Conservation (phyloP, 2,888 invertebrate species). For the Zeuzera pyrina region DNA sequence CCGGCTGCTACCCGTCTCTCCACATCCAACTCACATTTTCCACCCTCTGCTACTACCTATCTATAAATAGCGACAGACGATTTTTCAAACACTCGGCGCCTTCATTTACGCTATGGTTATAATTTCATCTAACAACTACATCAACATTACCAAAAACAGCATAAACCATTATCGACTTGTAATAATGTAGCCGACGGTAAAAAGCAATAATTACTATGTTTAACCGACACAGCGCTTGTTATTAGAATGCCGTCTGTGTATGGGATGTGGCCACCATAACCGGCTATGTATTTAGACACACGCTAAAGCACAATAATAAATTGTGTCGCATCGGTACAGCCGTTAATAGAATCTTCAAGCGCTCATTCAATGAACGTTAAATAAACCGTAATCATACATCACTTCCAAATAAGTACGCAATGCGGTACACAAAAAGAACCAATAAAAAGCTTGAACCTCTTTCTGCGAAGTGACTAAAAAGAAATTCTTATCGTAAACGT, state of each 20-base stretch:
- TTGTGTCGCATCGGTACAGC: slow-evolving; percentile 38
- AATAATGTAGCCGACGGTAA: slow-evolving; percentile 42
- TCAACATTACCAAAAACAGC: no score
- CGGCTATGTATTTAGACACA: slow-evolving; percentile 48
- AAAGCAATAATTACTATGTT: slow-evolving; percentile 50
- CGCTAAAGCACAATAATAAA: slow-evolving; percentile 41
- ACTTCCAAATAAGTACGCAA: slow-evolving; percentile 23
- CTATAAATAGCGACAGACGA: no score
- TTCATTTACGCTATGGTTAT: no score
- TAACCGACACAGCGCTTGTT: slow-evolving; percentile 22
- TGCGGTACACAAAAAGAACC: slow-evolving; percentile 11
- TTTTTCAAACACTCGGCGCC: no score
- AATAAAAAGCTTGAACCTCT: slow-evolving; percentile 13
- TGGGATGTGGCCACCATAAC: slow-evolving; percentile 45
- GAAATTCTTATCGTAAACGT: slow-evolving; percentile 19
- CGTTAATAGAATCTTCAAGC: slow-evolving; percentile 48
- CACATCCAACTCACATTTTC: no score
- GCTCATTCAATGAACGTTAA: slow-evolving; percentile 23
- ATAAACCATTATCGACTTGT: slow-evolving; percentile 51
- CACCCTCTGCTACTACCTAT: no score
- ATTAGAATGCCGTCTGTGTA: slow-evolving; percentile 21
- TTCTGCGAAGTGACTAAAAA: slow-evolving; percentile 14
- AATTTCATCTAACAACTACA: no score
- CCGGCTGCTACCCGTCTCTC: no score
- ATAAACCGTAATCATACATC: slow-evolving; percentile 29